Evolutionary conservation across 2,888 invertebrate genomes (phyloP).

Genomic region (Ametastegia equiseti): DNA sequence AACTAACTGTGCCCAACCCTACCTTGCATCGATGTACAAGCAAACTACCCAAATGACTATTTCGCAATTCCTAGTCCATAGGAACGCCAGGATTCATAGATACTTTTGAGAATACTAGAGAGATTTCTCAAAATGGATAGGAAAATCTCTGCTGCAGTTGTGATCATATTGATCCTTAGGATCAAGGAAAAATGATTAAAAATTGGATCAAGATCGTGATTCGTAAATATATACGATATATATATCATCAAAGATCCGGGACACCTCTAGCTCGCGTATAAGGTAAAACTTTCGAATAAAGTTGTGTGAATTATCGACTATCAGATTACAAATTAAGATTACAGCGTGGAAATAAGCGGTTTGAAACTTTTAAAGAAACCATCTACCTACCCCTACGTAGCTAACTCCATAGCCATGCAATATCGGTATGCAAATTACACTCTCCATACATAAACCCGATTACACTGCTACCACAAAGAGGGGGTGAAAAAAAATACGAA

Average conservation of each 20-base stretch:
- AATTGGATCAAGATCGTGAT: too few relatives aligned
- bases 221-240: too few relatives aligned
- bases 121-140: too few relatives aligned
- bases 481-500: background rate
- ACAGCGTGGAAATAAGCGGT: conserved; percentile 7
- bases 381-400: background rate
- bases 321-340: conserved; percentile 35
- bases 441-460: background rate
- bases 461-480: background rate
- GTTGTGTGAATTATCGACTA: conserved; percentile 40
- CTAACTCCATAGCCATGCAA: background rate
- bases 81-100: too few relatives aligned
- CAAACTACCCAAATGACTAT: background rate
- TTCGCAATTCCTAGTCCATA: background rate
- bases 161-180: too few relatives aligned
- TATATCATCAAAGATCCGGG: too few relatives aligned
- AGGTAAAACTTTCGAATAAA: too few relatives aligned
- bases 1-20: background rate
- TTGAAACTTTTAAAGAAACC: conserved; percentile 5
- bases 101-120: too few relatives aligned
- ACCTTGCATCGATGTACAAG: background rate
- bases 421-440: conserved; percentile 5
- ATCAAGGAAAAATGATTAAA: too few relatives aligned
- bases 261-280: background rate
- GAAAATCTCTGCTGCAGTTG: too few relatives aligned